Percentiles rank a stretch among this genome's conserved stretches.
Evolutionary conservation across 2,888 invertebrate species (phyloP).

Genomic region (Lycophotia porphyrea): DNA sequence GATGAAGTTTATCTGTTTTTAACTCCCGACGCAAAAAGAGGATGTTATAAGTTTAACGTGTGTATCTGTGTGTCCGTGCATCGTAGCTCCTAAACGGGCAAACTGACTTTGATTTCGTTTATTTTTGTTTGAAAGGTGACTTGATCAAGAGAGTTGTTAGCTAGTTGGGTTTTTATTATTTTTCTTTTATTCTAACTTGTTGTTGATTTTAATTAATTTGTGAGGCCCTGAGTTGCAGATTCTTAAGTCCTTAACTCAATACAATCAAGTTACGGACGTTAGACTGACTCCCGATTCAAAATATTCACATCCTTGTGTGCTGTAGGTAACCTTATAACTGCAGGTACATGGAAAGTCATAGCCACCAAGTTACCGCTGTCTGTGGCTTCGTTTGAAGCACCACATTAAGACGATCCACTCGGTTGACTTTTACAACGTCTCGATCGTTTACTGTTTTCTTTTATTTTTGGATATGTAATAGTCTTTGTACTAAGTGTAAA

Average conservation of each 20-base stretch:
- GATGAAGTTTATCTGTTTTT: not conserved
- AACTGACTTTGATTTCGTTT: not conserved
- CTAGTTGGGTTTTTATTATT: not conserved
- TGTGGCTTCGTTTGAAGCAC: slow-evolving; percentile 52
- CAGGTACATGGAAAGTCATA: slow-evolving; percentile 21
- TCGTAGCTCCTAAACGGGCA: not conserved
- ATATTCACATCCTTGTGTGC: slow-evolving; percentile 9
- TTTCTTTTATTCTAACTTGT: not conserved
- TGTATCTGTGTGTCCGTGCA: not conserved
- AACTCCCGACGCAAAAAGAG: not conserved
- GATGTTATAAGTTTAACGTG: not conserved
- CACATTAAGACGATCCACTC: slow-evolving; percentile 53
- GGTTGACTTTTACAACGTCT: slow-evolving; percentile 57
- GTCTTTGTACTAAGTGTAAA: slow-evolving; percentile 21
- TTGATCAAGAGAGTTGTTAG: not conserved
- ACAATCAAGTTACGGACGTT: not conserved
- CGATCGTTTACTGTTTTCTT: slow-evolving; percentile 53
- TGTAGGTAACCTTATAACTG: slow-evolving; percentile 33
- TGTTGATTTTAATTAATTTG: not conserved
- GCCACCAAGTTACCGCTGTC: slow-evolving; percentile 38
- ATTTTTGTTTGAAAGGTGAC: not conserved
- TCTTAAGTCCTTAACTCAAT: not conserved
- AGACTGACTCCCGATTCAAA: not conserved
- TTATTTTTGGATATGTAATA: slow-evolving; percentile 41
- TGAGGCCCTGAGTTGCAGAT: not conserved